Evolutionary conservation across 2,888 invertebrate species (phyloP), one percentile per base, ranked within the genome.

Genomic region (Matsumyia berberina): DNA sequence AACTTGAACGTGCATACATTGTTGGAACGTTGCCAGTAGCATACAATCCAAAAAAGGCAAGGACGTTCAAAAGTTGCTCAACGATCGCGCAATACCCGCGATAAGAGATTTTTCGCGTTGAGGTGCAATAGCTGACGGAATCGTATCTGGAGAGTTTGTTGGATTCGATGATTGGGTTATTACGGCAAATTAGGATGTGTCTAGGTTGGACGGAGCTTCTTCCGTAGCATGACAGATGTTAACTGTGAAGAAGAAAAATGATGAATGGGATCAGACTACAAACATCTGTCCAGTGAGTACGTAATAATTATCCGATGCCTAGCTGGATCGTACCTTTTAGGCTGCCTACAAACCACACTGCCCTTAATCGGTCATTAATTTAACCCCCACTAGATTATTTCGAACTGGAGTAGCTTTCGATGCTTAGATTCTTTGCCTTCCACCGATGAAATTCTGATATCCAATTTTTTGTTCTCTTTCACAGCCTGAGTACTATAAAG

Each of bases 401-500:
- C n/a, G n/a, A n/a, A n/a, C n/a, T n/a, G n/a, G n/a, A n/a, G 24
- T 3, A 24, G 24, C 24, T 24, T 24, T 24, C 24, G 4, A n/a
- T n/a, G n/a, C n/a, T 4, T 24, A 24, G 24, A 24, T 24, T 24
- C 24, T 24, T 24, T 4, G 1, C 4, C 24, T 24, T 24, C 4
- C 1, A 24, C n/a, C n/a, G n/a, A n/a, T n/a, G n/a, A n/a, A n/a
- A n/a, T n/a, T n/a, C n/a, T 24, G 24, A 24, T 3, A 24, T 24
- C 24, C 24, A 24, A 24, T 24, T 37, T 55, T 77, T 11, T 55
- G 6, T 11, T 46, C 7, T 73, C 49, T 64, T 73, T 2, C 92
- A 6, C 93, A 97, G 97, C 96, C 97, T 87, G 96, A 96, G 89
- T 97, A 97, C 89, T 97, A 97, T 91, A 94, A 95, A 87, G 97